These are phyloP conservation scores for Hyperoplus immaculatus DNA, from an alignment of 2,797 vertebrate species.

Conservation along the genomic window DNA sequence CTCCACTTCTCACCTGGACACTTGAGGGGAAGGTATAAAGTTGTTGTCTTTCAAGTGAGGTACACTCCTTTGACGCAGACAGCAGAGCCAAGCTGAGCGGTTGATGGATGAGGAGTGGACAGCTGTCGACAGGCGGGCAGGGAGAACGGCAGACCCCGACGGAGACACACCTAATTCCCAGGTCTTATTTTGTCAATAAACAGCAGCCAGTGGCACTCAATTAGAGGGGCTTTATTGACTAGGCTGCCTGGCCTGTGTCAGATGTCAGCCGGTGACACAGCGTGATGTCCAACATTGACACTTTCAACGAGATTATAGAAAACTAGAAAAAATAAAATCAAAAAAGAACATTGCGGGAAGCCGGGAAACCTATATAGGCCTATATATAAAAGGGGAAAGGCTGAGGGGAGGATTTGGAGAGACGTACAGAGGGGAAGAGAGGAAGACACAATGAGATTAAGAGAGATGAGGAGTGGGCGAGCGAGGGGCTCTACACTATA, in stretches of 20 bases:
- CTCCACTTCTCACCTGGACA: slow-evolving; percentile 30
- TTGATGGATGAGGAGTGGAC: slow-evolving; percentile 80
- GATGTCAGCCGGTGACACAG: slow-evolving; percentile 76
- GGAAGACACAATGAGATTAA: slow-evolving; percentile 39
- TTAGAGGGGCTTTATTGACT: slow-evolving; percentile 85
- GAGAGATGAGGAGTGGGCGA: slow-evolving; percentile 21
- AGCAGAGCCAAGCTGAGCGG: slow-evolving; percentile 45
- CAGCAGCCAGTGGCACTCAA: slow-evolving; percentile 84
- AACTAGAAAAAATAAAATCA: slow-evolving; percentile 74
- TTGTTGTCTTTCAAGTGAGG: slow-evolving; percentile 49
- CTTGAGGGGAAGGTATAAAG: slow-evolving; percentile 28
- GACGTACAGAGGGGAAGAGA: slow-evolving; percentile 31
- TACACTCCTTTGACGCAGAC: slow-evolving; percentile 58
- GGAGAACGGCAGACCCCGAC: slow-evolving; percentile 38
- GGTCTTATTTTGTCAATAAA: slow-evolving; percentile 87
- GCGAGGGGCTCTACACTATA: slow-evolving; percentile 4
- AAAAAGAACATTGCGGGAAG: slow-evolving; percentile 33
- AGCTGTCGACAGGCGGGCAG: slow-evolving; percentile 66
- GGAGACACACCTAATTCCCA: slow-evolving; percentile 81
- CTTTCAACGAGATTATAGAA: slow-evolving; percentile 76
- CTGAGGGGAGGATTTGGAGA: slow-evolving; percentile 22
- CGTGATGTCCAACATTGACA: slow-evolving; percentile 63
- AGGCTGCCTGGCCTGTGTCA: slow-evolving; percentile 78
- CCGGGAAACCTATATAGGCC: slow-evolving; percentile 1
- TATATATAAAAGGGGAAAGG: slow-evolving; percentile 46